phyloP scores from a whole-genome alignment of 2,113 vertebrate genomes.

The Podiceps cristatus region DNA sequence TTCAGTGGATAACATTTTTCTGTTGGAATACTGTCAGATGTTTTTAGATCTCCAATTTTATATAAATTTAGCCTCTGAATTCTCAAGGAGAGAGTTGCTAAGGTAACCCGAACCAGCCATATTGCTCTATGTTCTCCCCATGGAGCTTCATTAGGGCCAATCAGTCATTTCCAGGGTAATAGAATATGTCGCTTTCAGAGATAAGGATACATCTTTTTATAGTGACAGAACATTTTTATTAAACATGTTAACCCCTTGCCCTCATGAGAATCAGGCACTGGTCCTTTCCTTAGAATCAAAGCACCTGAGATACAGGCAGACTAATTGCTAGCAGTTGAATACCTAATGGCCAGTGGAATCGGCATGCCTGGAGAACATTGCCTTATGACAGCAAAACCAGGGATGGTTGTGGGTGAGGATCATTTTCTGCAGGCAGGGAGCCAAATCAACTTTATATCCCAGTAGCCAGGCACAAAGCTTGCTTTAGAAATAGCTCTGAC shows the following conservation, averaged over 20 bases:
- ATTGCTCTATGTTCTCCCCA: constrained; percentile 53
- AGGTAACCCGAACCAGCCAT: constrained; percentile 75
- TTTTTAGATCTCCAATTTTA: constrained; percentile 65
- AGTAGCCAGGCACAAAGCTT: not conserved
- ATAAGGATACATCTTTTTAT: constrained; percentile 69
- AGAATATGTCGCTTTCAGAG: constrained; percentile 41
- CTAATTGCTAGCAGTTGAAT: not conserved
- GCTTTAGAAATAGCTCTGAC: constrained; percentile 7
- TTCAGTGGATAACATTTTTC: constrained; percentile 56
- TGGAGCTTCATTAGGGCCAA: constrained; percentile 68
- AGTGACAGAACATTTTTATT: constrained; percentile 52
- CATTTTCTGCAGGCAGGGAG: not conserved
- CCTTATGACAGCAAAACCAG: not conserved
- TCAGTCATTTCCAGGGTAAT: constrained; percentile 71
- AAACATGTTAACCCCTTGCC: constrained; percentile 57
- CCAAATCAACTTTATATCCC: not conserved
- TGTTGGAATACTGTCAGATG: constrained; percentile 67
- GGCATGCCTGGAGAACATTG: not conserved
- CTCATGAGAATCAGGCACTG: constrained; percentile 20
- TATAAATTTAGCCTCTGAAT: constrained; percentile 71
- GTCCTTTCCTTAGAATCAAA: not conserved
- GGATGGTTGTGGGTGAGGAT: not conserved
- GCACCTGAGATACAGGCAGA: constrained; percentile 11
- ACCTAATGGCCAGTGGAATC: not conserved
- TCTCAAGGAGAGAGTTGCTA: constrained; percentile 78